A percentile compares a stretch with the other conserved stretches of the same genome.
Conservation (phyloP, 2,113 vertebrate genomes). For the Plecturocebus donacophilus region DNA sequence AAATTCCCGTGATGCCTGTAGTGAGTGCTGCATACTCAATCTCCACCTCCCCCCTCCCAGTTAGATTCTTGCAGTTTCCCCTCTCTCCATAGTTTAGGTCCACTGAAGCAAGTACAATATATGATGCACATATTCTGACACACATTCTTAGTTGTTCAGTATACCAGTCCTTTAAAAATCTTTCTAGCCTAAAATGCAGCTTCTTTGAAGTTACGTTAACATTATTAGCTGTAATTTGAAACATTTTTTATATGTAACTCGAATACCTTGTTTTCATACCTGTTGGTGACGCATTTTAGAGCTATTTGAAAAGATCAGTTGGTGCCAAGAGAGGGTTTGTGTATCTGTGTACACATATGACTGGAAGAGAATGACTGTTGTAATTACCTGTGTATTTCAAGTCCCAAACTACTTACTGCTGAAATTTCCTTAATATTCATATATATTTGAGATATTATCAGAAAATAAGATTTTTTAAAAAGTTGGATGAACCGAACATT, state of each 20-base stretch:
- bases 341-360: constrained; percentile 1
- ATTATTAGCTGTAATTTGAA: constrained; percentile 49
- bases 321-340: constrained; percentile 45
- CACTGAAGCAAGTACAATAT: constrained; percentile 38
- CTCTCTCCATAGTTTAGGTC: constrained; percentile 32
- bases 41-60: constrained; percentile 61
- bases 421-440: constrained; percentile 21
- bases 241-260: constrained; percentile 44
- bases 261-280: constrained; percentile 56
- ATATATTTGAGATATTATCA: constrained; percentile 47
- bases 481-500: not conserved
- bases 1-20: constrained; percentile 50
- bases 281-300: constrained; percentile 65
- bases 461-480: constrained; percentile 56
- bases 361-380: not conserved
- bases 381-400: constrained; percentile 17
- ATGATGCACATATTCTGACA: constrained; percentile 28
- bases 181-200: constrained; percentile 42
- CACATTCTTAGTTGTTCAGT: constrained; percentile 32
- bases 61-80: constrained; percentile 28
- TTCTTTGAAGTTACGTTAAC: constrained; percentile 60
- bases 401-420: constrained; percentile 18
- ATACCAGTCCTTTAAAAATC: constrained; percentile 49
- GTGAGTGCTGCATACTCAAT: constrained; percentile 62
- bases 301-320: constrained; percentile 1